phyloP scores from a whole-genome alignment of 2,797 vertebrate genomes.

The Forpus xanthops region DNA sequence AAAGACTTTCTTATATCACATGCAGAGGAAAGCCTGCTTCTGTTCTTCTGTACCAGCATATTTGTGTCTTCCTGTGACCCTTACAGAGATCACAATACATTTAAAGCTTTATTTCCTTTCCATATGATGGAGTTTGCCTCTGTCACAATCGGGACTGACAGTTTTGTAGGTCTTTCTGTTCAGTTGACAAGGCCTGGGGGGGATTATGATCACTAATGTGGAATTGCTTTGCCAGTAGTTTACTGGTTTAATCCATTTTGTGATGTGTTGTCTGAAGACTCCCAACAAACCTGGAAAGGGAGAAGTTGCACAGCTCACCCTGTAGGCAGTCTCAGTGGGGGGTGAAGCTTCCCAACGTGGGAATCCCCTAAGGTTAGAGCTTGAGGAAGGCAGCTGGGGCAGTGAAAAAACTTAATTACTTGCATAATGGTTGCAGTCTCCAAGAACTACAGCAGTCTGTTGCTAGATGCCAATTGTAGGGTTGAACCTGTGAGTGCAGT shows the following conservation, averaged over 20 bases:
- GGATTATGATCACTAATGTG: not conserved
- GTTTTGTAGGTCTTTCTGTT: not conserved
- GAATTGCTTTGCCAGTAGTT: not conserved
- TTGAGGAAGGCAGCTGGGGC: constrained; percentile 7
- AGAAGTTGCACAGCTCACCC: not conserved
- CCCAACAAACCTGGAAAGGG: not conserved
- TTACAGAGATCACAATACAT: not conserved
- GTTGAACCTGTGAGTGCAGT: not conserved
- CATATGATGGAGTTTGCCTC: not conserved
- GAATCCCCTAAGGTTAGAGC: constrained; percentile 28
- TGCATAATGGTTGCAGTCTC: not conserved
- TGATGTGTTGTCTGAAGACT: not conserved
- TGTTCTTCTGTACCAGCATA: not conserved
- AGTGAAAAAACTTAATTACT: constrained; percentile 27
- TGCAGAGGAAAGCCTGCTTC: not conserved
- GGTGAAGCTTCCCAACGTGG: constrained; percentile 21
- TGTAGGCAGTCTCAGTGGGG: not conserved
- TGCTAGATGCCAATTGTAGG: not conserved
- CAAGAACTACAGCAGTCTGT: not conserved
- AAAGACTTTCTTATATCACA: accelerated
- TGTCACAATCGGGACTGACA: not conserved
- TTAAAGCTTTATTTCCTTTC: not conserved
- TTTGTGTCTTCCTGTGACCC: not conserved
- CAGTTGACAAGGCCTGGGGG: accelerated
- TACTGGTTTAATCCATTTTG: not conserved